These are phyloP conservation scores for Cherax destructor DNA, from an alignment of 1,140 invertebrate genomes.

Conservation along the genomic window DNA sequence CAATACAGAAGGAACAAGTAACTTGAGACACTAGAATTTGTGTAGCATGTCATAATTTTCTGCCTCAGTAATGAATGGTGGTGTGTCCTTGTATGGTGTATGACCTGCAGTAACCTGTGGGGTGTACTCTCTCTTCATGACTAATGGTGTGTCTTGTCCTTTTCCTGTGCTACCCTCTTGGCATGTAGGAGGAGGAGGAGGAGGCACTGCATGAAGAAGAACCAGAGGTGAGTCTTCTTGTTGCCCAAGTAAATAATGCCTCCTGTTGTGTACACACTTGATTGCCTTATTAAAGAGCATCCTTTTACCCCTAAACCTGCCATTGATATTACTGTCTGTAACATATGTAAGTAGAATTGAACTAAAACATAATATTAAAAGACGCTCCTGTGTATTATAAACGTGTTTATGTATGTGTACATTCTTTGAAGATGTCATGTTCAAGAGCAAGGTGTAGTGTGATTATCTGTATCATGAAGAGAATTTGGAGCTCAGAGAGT, in stretches of 20 bases:
- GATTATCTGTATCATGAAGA: too few species aligned
- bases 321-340: too few species aligned
- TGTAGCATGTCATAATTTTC: neutral
- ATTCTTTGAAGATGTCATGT: too few species aligned
- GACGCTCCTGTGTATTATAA: too few species aligned
- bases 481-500: too few species aligned
- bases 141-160: slow-evolving; percentile 41
- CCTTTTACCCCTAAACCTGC: neutral
- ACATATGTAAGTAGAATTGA: too few species aligned
- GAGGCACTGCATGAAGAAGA: slow-evolving; percentile 79
- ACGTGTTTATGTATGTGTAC: too few species aligned
- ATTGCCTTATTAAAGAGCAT: neutral
- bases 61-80: neutral
- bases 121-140: neutral
- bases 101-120: neutral
- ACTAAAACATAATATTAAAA: too few species aligned
- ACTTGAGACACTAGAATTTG: neutral
- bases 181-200: slow-evolving; percentile 55
- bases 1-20: neutral
- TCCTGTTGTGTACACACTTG: neutral
- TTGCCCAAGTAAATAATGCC: neutral
- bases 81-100: neutral
- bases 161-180: slow-evolving; percentile 36
- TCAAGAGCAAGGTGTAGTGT: too few species aligned
- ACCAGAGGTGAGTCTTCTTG: slow-evolving; percentile 78